A percentile compares a stretch with the other conserved stretches of the same genome.
These are phyloP conservation scores for Amblyornis subalaris DNA, from an alignment of 2,113 vertebrate species.

Conservation along the genomic window DNA sequence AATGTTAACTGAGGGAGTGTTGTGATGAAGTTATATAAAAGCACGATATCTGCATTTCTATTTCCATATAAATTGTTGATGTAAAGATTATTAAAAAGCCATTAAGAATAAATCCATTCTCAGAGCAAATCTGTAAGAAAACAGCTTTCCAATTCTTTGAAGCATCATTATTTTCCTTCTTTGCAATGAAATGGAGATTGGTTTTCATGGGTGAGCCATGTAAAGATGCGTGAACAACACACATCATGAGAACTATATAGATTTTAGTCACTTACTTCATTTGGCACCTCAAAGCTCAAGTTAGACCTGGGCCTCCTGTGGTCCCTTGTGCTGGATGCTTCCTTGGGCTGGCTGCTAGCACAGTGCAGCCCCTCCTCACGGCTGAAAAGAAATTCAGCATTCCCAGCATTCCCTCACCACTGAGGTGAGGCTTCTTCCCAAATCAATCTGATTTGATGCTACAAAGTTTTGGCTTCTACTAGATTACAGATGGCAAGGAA, in stretches of 20 bases:
- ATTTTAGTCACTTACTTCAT: background rate
- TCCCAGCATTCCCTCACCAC: background rate
- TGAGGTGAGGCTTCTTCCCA: background rate
- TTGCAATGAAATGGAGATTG: background rate
- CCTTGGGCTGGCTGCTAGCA: background rate
- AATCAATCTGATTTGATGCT: background rate
- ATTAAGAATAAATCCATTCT: background rate
- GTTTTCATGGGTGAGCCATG: background rate
- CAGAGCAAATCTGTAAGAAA: background rate
- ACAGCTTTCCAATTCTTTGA: background rate
- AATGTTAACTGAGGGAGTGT: background rate
- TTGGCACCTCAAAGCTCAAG: background rate
- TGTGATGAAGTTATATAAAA: background rate
- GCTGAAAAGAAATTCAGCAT: background rate
- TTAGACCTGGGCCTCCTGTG: background rate
- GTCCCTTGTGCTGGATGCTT: background rate
- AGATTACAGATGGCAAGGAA: background rate
- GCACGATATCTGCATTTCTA: background rate
- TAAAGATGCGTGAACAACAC: rapidly evolving
- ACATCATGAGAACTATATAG: background rate
- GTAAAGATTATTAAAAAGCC: background rate
- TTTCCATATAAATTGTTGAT: background rate
- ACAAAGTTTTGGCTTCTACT: background rate
- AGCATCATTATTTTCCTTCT: background rate
- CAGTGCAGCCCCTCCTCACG: background rate